Base-by-base conservation (phyloP, 2,113 vertebrate species). In the Oryzias celebensis region DNA sequence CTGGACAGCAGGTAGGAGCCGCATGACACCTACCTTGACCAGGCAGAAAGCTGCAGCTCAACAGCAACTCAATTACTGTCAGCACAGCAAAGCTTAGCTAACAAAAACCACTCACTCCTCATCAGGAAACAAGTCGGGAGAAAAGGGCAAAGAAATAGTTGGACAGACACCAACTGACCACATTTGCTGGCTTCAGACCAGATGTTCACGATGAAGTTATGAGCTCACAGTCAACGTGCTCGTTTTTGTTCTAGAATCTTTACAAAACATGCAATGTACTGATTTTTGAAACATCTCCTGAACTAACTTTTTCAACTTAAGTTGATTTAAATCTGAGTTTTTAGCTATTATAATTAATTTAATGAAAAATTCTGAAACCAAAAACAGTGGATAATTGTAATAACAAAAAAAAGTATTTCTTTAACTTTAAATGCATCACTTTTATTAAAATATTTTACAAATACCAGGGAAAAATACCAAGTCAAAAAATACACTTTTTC, bases 11-110 rank as follows among this genome's bases (percentile, higher is more conserved):
- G 83, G 81, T 84, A 81, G 62, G 44, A 73, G 71, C 68, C 84
- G 69, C 76, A 79, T 74, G 83, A 77, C 76, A 81, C 80, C 86
- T 68, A 86, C 81, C 73, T 52, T 81, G 84, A 89, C 83, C 77
- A 75, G 73, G 83, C 88, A 85, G 66, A 86, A 85, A 83, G 73
- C 78, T 66, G 75, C 81, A 52, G 61, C 73, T 75, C 62, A 7
- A 77, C 73, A 14, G 66, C 78, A 82, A 84, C 77, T 83, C 80
- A 69, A 75, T 85, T 87, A 88, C 59, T 13, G 64, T 62, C 68
- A 65, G 76, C 79, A 51, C 71, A 66, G 72, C 62, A 80, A 80
- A 84, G 80, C 82, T 85, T 73, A 71, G 82, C 85, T 84, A 67
- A 87, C 52, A 81, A 62, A 84, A 85, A 88, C 63, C 70, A 68